Percentiles rank a stretch among this genome's conserved stretches.
phyloP scores from a whole-genome alignment of 2,888 invertebrate genomes.

The Neelides folsomi region DNA sequence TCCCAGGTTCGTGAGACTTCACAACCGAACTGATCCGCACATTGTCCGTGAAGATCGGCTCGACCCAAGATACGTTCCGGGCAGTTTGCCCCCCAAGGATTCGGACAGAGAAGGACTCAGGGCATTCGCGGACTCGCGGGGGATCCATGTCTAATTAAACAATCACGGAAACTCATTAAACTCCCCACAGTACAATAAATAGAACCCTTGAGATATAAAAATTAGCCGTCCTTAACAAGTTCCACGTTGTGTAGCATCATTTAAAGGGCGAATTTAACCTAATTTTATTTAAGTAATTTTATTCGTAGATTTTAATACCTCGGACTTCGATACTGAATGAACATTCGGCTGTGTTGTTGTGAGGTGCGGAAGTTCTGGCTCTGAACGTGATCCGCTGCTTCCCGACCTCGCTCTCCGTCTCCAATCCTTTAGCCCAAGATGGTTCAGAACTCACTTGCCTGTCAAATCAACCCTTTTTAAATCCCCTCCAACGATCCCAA shows the following conservation, averaged over 20 bases:
- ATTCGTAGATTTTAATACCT: too few species aligned
- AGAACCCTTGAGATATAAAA: too few species aligned
- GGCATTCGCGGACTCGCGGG: conserved; percentile 42
- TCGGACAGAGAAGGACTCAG: conserved; percentile 36
- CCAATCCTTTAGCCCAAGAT: conserved; percentile 42
- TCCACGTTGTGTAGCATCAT: too few species aligned
- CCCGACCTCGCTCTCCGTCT: conserved; percentile 42
- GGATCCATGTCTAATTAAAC: conserved; percentile 39
- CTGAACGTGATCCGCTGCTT: conserved; percentile 42
- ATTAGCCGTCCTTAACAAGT: too few species aligned
- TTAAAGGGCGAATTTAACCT: too few species aligned
- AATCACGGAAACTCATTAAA: not conserved
- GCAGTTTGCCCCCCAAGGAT: conserved; percentile 37
- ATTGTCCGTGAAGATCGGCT: conserved; percentile 43
- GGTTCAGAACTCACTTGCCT: conserved; percentile 43
- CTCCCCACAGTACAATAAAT: not conserved
- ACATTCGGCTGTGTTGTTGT: conserved; percentile 41
- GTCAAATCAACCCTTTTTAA: not conserved
- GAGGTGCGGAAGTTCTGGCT: conserved; percentile 40
- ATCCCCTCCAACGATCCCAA: not conserved
- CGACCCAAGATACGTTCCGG: conserved; percentile 40
- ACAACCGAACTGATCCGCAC: conserved; percentile 37
- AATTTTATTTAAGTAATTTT: too few species aligned
- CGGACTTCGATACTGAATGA: conserved; percentile 38
- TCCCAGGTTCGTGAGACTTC: conserved; percentile 39